Base-by-base conservation (phyloP, 2,113 vertebrate genomes). In the Tricholaema leucomelas region DNA sequence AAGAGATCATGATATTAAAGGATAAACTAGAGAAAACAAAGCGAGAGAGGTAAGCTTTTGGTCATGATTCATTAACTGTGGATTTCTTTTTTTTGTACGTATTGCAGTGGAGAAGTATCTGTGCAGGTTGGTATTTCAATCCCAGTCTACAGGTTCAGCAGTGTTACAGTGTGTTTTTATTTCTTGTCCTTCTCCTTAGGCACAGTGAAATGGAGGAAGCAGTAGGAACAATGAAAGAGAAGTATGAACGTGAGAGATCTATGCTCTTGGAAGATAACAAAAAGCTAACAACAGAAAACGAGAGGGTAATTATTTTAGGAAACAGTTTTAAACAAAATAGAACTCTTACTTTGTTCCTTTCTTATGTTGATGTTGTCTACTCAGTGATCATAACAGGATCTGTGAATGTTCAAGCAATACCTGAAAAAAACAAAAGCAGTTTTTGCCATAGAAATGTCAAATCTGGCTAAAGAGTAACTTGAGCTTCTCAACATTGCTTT, bases 1-100 rank as follows among this genome's bases (percentile, higher is more conserved):
- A 99, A 56, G 99, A 99, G 83, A 96, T 99, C 89, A 93, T 98
- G 78, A 94, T 98, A 96, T 80, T 99, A 27, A 98, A 98, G 64
- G 99, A 99, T 91, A 99, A 99, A 92, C 90, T 99, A 85, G 99
- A 99, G 79, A 99, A 99, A 96, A 94, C 96, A 54, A 98, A 98
- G 85, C 96, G 98, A 58, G 98, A 99, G 70, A 98, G 99, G 99
- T 99, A 92, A 90, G 92, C 8, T 30, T 58, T 20, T 6, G 2
- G 40, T 6, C 28, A 11, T 33, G 38, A 35, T 60, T 61, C 36
- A n/a, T 44, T 83, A 61, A 28, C 31, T 69, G 0, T 11, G 46
- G 31, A 52, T 74, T 89, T 54, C 3, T 66, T 58, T 38, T 16
- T 12, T 28, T 2, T 44, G 5, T 55, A n/a, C n/a, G 27, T 48